A percentile compares a stretch with the other conserved stretches of the same genome.
These are phyloP conservation scores for Diphyllodes magnificus DNA, from an alignment of 2,113 vertebrate species.

Conservation along the genomic window DNA sequence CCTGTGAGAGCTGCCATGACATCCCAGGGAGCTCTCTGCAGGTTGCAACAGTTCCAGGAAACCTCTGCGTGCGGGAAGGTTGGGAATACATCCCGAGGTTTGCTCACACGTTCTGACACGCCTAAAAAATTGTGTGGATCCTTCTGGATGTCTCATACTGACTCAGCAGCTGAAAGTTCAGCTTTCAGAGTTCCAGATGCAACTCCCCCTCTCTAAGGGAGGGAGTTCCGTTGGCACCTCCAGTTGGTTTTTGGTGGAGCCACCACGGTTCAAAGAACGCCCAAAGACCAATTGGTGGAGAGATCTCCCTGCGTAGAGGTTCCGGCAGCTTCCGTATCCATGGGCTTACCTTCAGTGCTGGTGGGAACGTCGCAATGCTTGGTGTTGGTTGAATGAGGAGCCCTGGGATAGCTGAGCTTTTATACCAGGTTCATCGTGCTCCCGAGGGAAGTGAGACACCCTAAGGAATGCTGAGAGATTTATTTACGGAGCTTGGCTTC, in stretches of 20 bases:
- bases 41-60: too few relatives aligned
- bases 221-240: not conserved
- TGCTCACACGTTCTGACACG: fast-evolving
- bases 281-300: not conserved
- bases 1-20: fast-evolving
- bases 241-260: not conserved
- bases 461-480: conserved; percentile 33
- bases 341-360: not conserved
- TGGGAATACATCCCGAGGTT: not conserved
- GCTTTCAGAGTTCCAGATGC: too few relatives aligned
- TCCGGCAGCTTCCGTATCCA: not conserved
- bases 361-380: fast-evolving
- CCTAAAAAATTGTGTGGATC: not conserved
- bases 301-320: fast-evolving
- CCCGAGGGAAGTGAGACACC: conserved; percentile 35
- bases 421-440: not conserved
- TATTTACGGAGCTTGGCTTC: not conserved
- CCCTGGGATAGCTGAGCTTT: not conserved
- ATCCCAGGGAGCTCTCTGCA: not conserved
- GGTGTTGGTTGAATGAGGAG: not conserved
- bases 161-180: not conserved
- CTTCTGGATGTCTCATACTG: not conserved
- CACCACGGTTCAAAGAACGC: fast-evolving
- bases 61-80: fast-evolving
- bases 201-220: not conserved